Evolutionary conservation across 2,888 invertebrate genomes (phyloP).

Genomic region (Andrena hattorfiana): DNA sequence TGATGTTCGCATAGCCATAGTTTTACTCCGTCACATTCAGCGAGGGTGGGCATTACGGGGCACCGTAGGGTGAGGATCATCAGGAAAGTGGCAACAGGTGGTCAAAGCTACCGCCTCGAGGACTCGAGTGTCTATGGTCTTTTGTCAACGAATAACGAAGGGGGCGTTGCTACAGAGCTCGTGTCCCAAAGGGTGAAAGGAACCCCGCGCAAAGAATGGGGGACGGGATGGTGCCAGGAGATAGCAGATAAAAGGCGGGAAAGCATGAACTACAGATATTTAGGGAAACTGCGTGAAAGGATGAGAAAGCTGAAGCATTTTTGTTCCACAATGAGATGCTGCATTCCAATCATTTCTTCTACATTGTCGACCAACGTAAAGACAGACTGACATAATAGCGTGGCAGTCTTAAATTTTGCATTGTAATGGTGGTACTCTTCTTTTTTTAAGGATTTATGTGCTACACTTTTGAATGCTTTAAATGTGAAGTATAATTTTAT

Average conservation of each 20-base stretch:
- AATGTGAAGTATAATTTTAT: no score
- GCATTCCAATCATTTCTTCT: background rate
- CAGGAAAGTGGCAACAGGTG: conserved; percentile 73
- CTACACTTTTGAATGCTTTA: no score
- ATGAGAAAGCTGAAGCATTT: conserved; percentile 8
- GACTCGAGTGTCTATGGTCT: conserved; percentile 27
- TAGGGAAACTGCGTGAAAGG: conserved; percentile 9
- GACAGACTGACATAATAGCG: background rate
- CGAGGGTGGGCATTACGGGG: conserved; percentile 41
- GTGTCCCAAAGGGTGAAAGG: conserved; percentile 63
- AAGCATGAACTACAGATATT: conserved; percentile 12
- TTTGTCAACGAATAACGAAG: conserved; percentile 78
- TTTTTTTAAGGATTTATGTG: no score
- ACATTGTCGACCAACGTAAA: background rate
- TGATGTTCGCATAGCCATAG: no score
- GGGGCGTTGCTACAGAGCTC: conserved; percentile 65
- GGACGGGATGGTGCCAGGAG: conserved; percentile 17
- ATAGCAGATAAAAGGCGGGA: conserved; percentile 30
- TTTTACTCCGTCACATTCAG: conserved; percentile 47
- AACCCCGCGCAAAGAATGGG: conserved; percentile 40
- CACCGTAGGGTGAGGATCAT: conserved; percentile 33
- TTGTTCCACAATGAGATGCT: background rate
- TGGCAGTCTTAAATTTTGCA: background rate
- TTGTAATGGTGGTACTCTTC: background rate
- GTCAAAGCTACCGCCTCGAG: conserved; percentile 69